Conservation (phyloP, 2,797 vertebrate genomes). For the Nyctalus aviator region DNA sequence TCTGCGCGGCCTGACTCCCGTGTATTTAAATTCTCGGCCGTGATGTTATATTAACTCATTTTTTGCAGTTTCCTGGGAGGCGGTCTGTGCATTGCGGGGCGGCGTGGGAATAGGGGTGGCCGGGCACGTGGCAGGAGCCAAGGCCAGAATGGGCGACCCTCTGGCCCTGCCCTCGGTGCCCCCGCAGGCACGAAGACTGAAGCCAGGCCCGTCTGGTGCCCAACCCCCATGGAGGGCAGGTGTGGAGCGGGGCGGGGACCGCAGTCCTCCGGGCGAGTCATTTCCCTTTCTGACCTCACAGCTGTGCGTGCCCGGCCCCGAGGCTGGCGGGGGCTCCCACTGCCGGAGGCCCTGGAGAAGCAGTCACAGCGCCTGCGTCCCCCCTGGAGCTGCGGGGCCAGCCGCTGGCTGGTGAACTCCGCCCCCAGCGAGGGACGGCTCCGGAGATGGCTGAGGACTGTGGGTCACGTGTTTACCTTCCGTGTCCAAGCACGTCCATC, state of each 20-base stretch:
- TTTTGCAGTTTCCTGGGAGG: constrained; percentile 80
- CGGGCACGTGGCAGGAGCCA: background rate
- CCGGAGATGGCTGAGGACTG: background rate
- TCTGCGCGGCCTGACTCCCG: constrained; percentile 78
- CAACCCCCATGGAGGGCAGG: background rate
- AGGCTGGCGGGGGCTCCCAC: background rate
- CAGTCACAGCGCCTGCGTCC: background rate
- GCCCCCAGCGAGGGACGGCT: background rate
- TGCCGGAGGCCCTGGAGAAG: background rate
- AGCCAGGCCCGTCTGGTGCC: background rate
- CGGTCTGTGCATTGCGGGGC: constrained; percentile 62
- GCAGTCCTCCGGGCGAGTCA: background rate
- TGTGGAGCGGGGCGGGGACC: no score
- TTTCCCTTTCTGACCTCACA: constrained; percentile 28
- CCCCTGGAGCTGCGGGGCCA: background rate
- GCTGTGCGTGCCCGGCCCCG: background rate
- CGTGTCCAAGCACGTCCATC: background rate
- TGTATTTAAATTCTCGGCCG: constrained; percentile 81
- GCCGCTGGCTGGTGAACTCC: background rate
- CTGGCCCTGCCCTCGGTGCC: background rate
- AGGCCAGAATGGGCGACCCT: background rate
- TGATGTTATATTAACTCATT: constrained; percentile 82
- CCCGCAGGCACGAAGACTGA: background rate
- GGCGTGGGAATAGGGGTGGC: background rate
- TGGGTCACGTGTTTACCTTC: background rate